Evolutionary conservation across 2,888 invertebrate genomes (phyloP).

Genomic region (Ellobium chinense): DNA sequence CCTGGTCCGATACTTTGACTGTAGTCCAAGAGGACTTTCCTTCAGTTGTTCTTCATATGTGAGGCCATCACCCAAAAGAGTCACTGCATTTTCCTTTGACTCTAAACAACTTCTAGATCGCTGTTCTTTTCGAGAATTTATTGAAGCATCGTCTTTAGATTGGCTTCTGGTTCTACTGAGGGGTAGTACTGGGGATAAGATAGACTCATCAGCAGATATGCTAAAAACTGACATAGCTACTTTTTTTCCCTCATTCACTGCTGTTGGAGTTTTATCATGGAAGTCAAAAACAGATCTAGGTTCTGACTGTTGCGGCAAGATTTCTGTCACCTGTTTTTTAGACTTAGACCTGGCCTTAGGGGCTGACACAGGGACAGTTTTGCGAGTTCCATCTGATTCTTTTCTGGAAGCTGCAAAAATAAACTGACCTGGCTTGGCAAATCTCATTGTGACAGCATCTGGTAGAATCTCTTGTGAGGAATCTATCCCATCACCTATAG

Average conservation of each 20-base stretch:
- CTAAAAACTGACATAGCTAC: constrained; percentile 56
- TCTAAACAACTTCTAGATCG: not conserved
- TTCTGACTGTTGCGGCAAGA: constrained; percentile 50
- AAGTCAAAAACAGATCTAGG: constrained; percentile 62
- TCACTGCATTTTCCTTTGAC: too few species aligned
- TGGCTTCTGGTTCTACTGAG: constrained; percentile 3
- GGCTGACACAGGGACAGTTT: constrained; percentile 60
- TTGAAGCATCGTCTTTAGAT: not conserved
- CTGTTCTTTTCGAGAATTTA: not conserved
- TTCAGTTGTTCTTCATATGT: constrained; percentile 41
- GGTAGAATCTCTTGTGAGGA: constrained; percentile 35
- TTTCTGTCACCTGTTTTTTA: constrained; percentile 56
- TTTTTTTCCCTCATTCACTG: constrained; percentile 28
- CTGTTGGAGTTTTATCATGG: constrained; percentile 59
- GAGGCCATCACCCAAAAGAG: constrained; percentile 29
- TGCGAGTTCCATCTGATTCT: constrained; percentile 64
- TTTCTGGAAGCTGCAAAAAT: constrained; percentile 65
- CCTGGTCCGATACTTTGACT: constrained; percentile 34
- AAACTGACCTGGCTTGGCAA: constrained; percentile 65
- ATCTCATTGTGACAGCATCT: constrained; percentile 55
- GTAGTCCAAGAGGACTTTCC: constrained; percentile 16
- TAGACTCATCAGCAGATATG: constrained; percentile 62
- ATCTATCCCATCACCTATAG: not conserved
- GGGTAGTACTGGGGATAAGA: constrained; percentile 30
- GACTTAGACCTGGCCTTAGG: constrained; percentile 62